Percentiles rank a stretch among this genome's conserved stretches.
Conservation (phyloP, 2,888 invertebrate species). For the Ophioninae sp. region DNA sequence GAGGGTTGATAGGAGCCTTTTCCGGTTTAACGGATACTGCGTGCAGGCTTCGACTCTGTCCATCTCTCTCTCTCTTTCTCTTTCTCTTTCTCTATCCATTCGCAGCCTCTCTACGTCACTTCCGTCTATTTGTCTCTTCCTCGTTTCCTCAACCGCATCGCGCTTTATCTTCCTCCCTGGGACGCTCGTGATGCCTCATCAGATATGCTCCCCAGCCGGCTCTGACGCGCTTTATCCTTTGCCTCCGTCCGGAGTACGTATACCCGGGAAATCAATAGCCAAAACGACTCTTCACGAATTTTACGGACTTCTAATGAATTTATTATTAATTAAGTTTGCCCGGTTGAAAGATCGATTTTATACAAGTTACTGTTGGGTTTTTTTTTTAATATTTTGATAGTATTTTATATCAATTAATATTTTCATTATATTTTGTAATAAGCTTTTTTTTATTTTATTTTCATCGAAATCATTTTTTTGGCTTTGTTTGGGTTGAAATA, state of each 20-base stretch:
- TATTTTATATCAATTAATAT: no score
- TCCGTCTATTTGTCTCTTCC: neutral
- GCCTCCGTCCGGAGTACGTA: neutral
- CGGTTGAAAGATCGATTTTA: neutral
- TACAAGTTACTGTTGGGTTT: neutral
- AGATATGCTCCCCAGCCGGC: slow-evolving; percentile 41
- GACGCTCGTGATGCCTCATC: slow-evolving; percentile 49
- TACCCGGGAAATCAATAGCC: slow-evolving; percentile 18
- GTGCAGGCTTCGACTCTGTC: neutral
- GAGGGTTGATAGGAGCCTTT: slow-evolving; percentile 39
- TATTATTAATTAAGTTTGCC: slow-evolving; percentile 8
- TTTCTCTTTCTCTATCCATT: neutral
- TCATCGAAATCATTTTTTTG: no score
- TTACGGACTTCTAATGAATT: slow-evolving; percentile 8
- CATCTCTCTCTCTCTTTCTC: neutral
- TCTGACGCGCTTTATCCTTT: neutral
- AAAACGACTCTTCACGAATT: neutral
- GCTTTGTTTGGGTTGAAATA: no score
- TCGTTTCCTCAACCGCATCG: slow-evolving; percentile 31
- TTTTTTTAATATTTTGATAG: no score
- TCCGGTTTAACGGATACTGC: slow-evolving; percentile 29
- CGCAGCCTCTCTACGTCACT: no score
- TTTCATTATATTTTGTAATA: no score
- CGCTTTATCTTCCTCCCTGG: slow-evolving; percentile 33
- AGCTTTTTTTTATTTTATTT: no score